phyloP scores from a whole-genome alignment of 2,113 vertebrate species.

The Tetrax tetrax region DNA sequence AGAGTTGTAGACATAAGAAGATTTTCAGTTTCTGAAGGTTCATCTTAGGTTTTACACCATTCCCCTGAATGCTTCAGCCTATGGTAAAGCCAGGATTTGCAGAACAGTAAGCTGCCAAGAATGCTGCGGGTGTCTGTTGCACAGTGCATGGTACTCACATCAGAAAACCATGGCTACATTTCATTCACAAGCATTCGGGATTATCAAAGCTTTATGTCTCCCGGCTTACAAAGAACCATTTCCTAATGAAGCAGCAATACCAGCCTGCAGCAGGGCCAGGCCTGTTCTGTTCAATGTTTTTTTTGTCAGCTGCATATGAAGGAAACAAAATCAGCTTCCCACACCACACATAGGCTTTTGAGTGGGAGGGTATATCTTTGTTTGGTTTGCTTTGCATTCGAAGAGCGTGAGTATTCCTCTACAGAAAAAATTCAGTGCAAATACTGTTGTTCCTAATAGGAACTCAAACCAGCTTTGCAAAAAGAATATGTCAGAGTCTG shows the following conservation, averaged over 20 bases:
- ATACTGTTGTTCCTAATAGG: neutral
- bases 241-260: conserved; percentile 27
- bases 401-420: neutral
- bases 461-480: neutral
- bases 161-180: conserved; percentile 11
- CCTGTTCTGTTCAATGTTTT: neutral
- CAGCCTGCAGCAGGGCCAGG: neutral
- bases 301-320: neutral
- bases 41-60: conserved; percentile 2
- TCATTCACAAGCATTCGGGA: conserved; percentile 60
- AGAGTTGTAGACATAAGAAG: neutral
- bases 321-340: neutral
- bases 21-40: conserved; percentile 23
- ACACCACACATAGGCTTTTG: neutral
- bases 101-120: neutral
- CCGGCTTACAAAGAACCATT: neutral
- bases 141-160: neutral
- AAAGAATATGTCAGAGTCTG: neutral
- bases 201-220: conserved; percentile 38
- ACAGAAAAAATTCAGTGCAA: neutral
- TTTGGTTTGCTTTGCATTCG: neutral
- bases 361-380: neutral
- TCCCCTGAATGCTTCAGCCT: neutral
- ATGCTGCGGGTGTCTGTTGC: neutral
- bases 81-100: conserved; percentile 12